phyloP scores from a whole-genome alignment of 2,888 invertebrate genomes.

The Hypercompe scribonia region DNA sequence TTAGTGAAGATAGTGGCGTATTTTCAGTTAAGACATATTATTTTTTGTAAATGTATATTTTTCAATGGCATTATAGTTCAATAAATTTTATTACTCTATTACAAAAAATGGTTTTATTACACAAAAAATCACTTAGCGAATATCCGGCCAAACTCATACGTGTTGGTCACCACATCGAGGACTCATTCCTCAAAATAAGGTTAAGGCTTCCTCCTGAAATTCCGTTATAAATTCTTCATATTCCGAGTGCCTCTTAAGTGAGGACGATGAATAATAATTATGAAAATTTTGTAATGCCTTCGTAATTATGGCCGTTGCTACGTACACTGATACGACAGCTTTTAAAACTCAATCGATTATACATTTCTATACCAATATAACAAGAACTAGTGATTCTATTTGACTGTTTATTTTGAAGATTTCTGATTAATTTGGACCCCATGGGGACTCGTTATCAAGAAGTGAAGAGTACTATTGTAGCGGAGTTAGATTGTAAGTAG shows the following conservation, averaged over 20 bases:
- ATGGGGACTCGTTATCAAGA: not conserved
- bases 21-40: too few relatives aligned
- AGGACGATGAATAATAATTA: conserved; percentile 49
- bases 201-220: conserved; percentile 48
- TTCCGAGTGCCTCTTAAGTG: conserved; percentile 48
- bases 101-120: not conserved
- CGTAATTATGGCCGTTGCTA: conserved; percentile 41
- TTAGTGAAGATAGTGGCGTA: too few relatives aligned
- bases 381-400: too few relatives aligned
- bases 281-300: conserved; percentile 50
- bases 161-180: conserved; percentile 12
- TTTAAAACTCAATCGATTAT: not conserved
- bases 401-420: not conserved
- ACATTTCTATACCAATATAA: not conserved
- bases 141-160: not conserved
- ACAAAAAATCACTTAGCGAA: not conserved
- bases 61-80: too few relatives aligned
- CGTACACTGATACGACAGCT: conserved; percentile 24
- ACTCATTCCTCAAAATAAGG: conserved; percentile 44
- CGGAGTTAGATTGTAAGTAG: too few relatives aligned
- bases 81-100: too few relatives aligned
- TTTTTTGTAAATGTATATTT: too few relatives aligned
- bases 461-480: not conserved
- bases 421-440: not conserved
- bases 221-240: conserved; percentile 50